Conservation (phyloP, 2,797 vertebrate genomes). For the Crenuchus spilurus region DNA sequence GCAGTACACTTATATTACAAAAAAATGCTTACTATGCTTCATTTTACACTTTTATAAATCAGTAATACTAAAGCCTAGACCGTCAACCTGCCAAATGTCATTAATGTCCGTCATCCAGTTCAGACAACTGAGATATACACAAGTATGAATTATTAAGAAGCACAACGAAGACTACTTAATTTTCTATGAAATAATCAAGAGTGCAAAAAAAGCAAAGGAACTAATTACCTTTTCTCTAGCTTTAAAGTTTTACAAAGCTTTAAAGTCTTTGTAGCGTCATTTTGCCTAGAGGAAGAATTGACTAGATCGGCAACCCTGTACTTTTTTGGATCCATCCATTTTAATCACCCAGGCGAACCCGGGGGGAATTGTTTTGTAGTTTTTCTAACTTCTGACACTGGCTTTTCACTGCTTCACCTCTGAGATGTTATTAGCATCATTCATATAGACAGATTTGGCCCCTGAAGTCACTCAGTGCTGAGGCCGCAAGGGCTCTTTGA, state of each 20-base stretch:
- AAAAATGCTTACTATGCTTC: neutral
- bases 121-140: neutral
- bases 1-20: neutral
- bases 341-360: constrained; percentile 62
- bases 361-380: constrained; percentile 63
- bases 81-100: constrained; percentile 7
- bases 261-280: constrained; percentile 64
- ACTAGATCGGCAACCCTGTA: constrained; percentile 60
- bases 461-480: constrained; percentile 45
- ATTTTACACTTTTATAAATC: neutral
- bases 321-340: constrained; percentile 62
- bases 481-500: constrained; percentile 53
- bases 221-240: constrained; percentile 61
- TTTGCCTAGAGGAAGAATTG: constrained; percentile 62
- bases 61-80: constrained; percentile 21
- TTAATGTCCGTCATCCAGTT: constrained; percentile 12
- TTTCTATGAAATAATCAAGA: constrained; percentile 48
- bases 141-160: constrained; percentile 44
- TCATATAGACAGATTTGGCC: constrained; percentile 58
- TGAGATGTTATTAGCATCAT: constrained; percentile 64
- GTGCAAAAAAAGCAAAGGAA: constrained; percentile 45
- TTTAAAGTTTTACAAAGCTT: constrained; percentile 64
- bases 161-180: constrained; percentile 12
- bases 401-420: constrained; percentile 55
- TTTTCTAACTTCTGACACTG: constrained; percentile 63